Percentiles rank a stretch among this genome's conserved stretches.
Evolutionary conservation across 2,113 vertebrate species (phyloP).

Genomic region (Saccopteryx leptura): DNA sequence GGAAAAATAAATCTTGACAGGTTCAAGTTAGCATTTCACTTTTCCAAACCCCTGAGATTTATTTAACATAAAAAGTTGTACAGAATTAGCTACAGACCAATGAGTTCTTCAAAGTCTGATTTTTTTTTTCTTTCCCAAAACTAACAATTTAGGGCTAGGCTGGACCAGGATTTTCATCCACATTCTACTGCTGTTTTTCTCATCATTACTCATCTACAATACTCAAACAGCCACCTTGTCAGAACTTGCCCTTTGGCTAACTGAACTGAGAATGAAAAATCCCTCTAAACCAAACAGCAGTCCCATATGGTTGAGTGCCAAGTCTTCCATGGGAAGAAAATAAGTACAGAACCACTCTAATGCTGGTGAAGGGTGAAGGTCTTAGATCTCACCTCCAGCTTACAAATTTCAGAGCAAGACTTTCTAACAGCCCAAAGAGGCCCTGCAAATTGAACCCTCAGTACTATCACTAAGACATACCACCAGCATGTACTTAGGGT

Average conservation of each 20-base stretch:
- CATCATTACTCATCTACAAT: neutral
- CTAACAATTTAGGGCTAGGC: neutral
- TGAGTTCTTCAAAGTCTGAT: conserved; percentile 14
- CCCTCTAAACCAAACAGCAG: conserved; percentile 4
- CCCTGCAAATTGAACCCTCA: neutral
- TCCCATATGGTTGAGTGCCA: neutral
- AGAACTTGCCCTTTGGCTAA: conserved; percentile 59
- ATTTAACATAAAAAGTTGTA: neutral
- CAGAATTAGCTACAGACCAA: conserved; percentile 12
- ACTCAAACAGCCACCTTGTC: conserved; percentile 43
- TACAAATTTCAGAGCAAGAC: neutral
- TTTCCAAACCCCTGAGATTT: conserved; percentile 26
- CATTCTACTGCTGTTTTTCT: neutral
- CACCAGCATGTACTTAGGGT: neutral
- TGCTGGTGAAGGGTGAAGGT: neutral
- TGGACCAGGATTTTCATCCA: conserved; percentile 6
- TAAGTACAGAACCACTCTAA: neutral
- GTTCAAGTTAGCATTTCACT: conserved; percentile 54
- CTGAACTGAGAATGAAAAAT: conserved; percentile 24
- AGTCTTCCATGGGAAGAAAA: neutral
- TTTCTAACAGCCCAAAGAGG: neutral
- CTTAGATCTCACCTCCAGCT: neutral
- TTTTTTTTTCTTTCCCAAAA: conserved; percentile 34
- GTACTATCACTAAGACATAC: neutral
- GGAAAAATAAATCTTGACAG: conserved; percentile 38